Conservation (phyloP, 2,113 vertebrate species). For the Bucco capensis region DNA sequence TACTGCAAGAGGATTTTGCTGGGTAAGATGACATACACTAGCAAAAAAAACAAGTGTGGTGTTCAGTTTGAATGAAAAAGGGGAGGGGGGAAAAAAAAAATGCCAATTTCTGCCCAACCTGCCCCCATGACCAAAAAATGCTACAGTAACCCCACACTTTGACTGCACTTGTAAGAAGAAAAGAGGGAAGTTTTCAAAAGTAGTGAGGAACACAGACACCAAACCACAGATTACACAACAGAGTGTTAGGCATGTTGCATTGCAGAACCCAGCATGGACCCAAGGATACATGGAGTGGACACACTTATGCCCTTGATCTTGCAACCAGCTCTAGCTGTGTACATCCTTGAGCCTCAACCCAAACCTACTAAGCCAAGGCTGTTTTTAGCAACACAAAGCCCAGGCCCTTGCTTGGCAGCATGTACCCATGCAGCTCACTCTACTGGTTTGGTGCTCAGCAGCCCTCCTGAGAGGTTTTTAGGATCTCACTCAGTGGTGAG, state of each 20-base stretch:
- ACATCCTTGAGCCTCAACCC: not conserved
- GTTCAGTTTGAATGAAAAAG: constrained; percentile 53
- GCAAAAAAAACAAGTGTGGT: constrained; percentile 61
- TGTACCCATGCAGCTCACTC: not conserved
- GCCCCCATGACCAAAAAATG: no score
- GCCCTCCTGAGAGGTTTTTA: not conserved
- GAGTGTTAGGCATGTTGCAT: constrained; percentile 43
- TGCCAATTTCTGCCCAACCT: constrained; percentile 28
- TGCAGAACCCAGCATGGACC: constrained; percentile 53
- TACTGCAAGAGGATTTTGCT: constrained; percentile 69
- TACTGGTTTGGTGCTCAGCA: not conserved
- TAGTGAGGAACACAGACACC: constrained; percentile 68
- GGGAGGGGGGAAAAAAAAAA: not conserved
- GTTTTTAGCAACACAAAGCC: not conserved
- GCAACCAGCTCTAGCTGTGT: not conserved
- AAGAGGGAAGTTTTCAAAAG: constrained; percentile 64
- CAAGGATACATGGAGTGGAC: not conserved
- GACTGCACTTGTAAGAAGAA: constrained; percentile 66
- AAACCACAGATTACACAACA: constrained; percentile 62
- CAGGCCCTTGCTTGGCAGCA: not conserved
- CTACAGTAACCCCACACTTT: constrained; percentile 21
- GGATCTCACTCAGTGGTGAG: not conserved
- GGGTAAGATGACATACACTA: constrained; percentile 16
- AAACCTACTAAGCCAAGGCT: not conserved
- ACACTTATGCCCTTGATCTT: not conserved